Conservation (phyloP, 2,797 vertebrate genomes). For the Phyllotis vaccarum region DNA sequence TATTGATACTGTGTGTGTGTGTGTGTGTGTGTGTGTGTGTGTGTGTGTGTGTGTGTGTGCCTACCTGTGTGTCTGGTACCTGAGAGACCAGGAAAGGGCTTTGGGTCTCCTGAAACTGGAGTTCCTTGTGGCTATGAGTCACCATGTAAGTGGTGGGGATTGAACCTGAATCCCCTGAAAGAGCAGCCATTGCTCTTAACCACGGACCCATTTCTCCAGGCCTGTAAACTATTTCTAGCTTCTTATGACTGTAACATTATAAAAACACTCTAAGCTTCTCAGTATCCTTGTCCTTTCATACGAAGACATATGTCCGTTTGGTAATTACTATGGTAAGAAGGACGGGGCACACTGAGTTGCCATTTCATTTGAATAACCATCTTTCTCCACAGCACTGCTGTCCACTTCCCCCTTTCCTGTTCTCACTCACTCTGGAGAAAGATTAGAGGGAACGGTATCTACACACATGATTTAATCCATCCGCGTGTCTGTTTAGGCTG, state of each 20-base stretch:
- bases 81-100: neutral
- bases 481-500: neutral
- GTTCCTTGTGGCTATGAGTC: neutral
- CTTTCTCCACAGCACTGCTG: neutral
- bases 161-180: neutral
- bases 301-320: neutral
- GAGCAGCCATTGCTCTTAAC: neutral
- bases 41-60: neutral
- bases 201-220: neutral
- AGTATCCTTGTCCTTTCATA: neutral
- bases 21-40: neutral
- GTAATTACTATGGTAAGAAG: neutral
- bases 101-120: neutral
- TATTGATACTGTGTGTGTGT: neutral
- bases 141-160: neutral
- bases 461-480: neutral
- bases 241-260: neutral
- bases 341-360: too few species aligned
- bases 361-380: neutral
- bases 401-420: rapidly evolving
- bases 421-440: neutral
- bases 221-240: neutral
- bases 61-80: neutral
- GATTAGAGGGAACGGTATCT: rapidly evolving
- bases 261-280: neutral